Percentiles rank a stretch among this genome's conserved stretches.
Evolutionary conservation across 2,888 invertebrate species (phyloP).

Genomic region (Zele albiditarsus): DNA sequence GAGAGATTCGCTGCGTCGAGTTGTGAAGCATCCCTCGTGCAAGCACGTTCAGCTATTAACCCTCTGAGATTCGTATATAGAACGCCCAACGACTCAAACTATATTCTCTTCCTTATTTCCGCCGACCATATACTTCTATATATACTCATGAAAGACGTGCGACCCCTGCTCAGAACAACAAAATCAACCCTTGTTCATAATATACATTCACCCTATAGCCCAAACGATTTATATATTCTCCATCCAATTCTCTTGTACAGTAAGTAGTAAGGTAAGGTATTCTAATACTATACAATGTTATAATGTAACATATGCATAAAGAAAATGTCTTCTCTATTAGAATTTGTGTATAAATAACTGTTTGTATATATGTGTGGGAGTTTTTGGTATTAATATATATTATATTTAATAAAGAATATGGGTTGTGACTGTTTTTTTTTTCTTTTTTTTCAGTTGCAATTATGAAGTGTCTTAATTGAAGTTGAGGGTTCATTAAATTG

Average conservation of each 20-base stretch:
- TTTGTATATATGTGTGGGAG: not conserved
- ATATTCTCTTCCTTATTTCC: conserved; percentile 38
- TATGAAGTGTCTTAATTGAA: too few relatives aligned
- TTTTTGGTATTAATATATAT: not conserved
- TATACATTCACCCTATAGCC: not conserved
- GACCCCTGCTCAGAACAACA: conserved; percentile 21
- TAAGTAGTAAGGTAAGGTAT: too few relatives aligned
- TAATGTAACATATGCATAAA: conserved; percentile 28
- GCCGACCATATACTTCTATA: conserved; percentile 3
- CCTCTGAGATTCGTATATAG: conserved; percentile 58
- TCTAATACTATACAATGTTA: too few relatives aligned
- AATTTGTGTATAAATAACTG: too few relatives aligned
- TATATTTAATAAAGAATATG: too few relatives aligned
- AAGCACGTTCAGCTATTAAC: conserved; percentile 65
- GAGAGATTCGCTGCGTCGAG: conserved; percentile 40
- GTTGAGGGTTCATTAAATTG: too few relatives aligned
- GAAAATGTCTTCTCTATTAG: conserved; percentile 31
- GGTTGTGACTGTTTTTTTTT: too few relatives aligned
- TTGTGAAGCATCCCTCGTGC: conserved; percentile 53
- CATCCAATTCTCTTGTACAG: conserved; percentile 29
- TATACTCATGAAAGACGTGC: conserved; percentile 12
- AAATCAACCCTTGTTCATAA: conserved; percentile 28
- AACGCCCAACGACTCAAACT: conserved; percentile 56
- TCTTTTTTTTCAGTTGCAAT: too few relatives aligned
- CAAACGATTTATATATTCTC: conserved; percentile 11